Conservation (phyloP, 2,797 vertebrate genomes). For the Nasua narica region DNA sequence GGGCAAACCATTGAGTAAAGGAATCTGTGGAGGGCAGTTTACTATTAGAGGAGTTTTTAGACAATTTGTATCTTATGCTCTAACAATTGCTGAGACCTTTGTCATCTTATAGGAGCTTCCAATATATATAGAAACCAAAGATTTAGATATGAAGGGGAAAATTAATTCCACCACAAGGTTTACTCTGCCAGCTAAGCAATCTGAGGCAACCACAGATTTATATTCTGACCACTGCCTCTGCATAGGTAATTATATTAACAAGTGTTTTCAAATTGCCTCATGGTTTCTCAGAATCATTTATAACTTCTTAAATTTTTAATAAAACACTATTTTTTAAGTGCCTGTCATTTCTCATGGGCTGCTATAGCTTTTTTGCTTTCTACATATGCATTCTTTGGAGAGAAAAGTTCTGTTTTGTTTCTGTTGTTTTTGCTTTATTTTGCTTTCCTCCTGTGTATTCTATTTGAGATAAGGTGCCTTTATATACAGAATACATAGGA, state of each 20-base stretch:
- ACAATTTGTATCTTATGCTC: neutral
- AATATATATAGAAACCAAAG: slow-evolving; percentile 1
- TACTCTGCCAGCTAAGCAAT: slow-evolving; percentile 20
- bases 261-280: slow-evolving; percentile 3
- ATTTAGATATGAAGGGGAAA: slow-evolving; percentile 3
- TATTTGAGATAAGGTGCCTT: neutral
- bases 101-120: neutral
- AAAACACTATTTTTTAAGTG: slow-evolving; percentile 23
- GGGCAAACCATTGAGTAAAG: neutral
- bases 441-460: neutral
- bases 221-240: neutral
- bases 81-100: slow-evolving; percentile 4
- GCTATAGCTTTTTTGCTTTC: neutral
- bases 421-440: neutral
- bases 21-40: neutral
- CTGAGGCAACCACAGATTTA: slow-evolving; percentile 14
- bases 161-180: slow-evolving; percentile 33
- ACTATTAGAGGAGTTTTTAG: neutral
- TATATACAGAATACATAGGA: neutral
- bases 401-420: neutral
- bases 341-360: neutral
- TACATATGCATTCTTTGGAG: neutral
- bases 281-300: slow-evolving; percentile 46
- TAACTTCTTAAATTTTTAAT: slow-evolving; percentile 45
- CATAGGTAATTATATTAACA: slow-evolving; percentile 38